A percentile compares a stretch with the other conserved stretches of the same genome.
These are phyloP conservation scores for Podabrus alpinus DNA, from an alignment of 2,888 invertebrate species.

Conservation along the genomic window DNA sequence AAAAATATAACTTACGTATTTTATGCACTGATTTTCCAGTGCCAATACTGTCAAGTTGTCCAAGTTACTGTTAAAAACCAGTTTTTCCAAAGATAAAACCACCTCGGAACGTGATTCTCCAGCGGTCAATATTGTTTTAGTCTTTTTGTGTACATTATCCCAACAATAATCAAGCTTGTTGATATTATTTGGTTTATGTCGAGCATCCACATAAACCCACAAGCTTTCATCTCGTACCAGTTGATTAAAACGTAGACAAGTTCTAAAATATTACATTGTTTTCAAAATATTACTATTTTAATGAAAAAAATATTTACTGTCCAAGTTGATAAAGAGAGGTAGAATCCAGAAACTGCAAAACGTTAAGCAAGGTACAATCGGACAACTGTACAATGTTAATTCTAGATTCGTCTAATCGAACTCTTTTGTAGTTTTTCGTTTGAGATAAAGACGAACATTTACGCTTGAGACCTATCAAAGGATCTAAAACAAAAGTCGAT, in stretches of 20 bases:
- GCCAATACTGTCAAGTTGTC: conserved; percentile 46
- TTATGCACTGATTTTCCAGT: conserved; percentile 47
- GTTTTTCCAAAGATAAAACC: conserved; percentile 15
- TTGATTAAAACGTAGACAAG: conserved; percentile 41
- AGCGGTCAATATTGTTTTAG: conserved; percentile 30
- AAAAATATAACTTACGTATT: conserved; percentile 35
- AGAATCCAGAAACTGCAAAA: conserved; percentile 46
- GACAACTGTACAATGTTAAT: conserved; percentile 37
- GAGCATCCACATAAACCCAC: conserved; percentile 47
- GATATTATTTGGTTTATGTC: conserved; percentile 40
- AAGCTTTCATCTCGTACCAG: conserved; percentile 44
- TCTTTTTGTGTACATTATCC: conserved; percentile 41
- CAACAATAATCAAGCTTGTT: conserved; percentile 45
- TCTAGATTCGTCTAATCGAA: background rate
- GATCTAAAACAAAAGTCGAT: background rate
- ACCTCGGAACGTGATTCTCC: conserved; percentile 17
- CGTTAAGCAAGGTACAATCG: conserved; percentile 44
- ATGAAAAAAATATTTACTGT: conserved; percentile 40
- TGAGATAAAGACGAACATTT: background rate
- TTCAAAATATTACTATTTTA: background rate
- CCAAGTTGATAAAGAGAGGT: conserved; percentile 46
- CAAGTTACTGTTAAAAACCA: conserved; percentile 15
- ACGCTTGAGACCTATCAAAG: background rate
- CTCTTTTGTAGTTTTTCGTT: background rate
- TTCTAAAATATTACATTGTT: conserved; percentile 35